phyloP scores from a whole-genome alignment of 2,113 vertebrate species.

The Dipodomys stephensi region DNA sequence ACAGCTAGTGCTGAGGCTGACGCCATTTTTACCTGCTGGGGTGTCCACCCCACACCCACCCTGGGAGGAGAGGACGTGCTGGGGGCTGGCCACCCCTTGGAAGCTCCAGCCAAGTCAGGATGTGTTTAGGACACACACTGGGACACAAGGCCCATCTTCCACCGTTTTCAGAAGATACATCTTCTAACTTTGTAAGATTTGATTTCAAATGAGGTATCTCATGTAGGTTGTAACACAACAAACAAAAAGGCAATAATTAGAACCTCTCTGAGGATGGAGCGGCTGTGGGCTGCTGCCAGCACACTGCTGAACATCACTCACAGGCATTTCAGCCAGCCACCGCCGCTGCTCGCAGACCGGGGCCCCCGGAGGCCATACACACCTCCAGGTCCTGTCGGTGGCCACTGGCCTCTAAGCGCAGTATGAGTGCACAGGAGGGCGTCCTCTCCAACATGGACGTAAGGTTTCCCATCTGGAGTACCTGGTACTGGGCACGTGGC shows the following conservation, averaged over 20 bases:
- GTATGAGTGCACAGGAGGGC: no score
- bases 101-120: conserved; percentile 65
- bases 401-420: no score
- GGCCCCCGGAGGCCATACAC: no score
- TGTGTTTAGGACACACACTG: not conserved
- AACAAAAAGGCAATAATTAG: conserved; percentile 77
- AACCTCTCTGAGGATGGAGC: not conserved
- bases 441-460: no score
- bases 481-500: no score
- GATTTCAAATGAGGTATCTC: conserved; percentile 83
- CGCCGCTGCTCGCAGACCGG: no score
- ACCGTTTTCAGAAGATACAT: conserved; percentile 30
- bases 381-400: no score
- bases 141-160: conserved; percentile 39
- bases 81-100: not conserved
- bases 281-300: no score
- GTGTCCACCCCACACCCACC: accelerated
- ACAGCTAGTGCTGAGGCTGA: not conserved
- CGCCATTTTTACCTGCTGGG: accelerated
- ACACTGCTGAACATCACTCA: conserved; percentile 71
- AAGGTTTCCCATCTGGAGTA: no score
- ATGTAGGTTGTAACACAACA: conserved; percentile 74
- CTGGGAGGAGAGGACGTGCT: accelerated
- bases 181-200: conserved; percentile 70
- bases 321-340: not conserved